Evolutionary conservation across 2,888 invertebrate genomes (phyloP).

Genomic region (Creontiades dilutus): DNA sequence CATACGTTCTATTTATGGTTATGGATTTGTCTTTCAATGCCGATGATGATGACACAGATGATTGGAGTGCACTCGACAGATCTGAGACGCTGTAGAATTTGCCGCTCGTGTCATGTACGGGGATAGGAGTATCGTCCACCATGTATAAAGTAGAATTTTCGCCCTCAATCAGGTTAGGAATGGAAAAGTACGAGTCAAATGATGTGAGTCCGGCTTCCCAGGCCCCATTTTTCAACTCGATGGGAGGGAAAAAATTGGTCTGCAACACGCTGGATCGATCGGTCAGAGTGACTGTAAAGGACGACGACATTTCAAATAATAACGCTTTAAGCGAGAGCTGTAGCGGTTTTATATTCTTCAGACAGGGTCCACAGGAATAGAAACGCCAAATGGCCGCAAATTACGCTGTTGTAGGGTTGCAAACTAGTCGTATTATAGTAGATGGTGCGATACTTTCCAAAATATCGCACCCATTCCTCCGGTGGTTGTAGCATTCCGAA

Average conservation of each 20-base stretch:
- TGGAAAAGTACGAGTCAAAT: conserved; percentile 51
- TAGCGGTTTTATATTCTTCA: background rate
- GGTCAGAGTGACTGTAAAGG: background rate
- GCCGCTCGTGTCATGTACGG: background rate
- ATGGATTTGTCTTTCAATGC: too few species aligned
- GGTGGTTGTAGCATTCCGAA: background rate
- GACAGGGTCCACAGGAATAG: background rate
- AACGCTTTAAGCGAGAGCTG: background rate
- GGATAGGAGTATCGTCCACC: background rate
- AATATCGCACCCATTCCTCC: background rate
- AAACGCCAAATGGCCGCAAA: background rate
- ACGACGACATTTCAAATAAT: background rate
- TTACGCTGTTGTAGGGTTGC: background rate
- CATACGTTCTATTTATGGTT: background rate
- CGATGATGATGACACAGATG: too few species aligned
- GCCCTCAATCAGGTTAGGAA: conserved; percentile 33
- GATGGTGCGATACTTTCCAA: background rate
- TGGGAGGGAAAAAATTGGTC: background rate
- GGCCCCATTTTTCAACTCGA: background rate
- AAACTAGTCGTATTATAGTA: background rate
- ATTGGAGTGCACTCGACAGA: too few species aligned
- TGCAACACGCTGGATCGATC: background rate
- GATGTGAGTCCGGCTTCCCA: conserved; percentile 57
- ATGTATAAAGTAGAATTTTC: conserved; percentile 20
- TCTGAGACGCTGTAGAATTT: background rate